Conservation (phyloP, 1,140 invertebrate species). For the Drosophila burlai region DNA sequence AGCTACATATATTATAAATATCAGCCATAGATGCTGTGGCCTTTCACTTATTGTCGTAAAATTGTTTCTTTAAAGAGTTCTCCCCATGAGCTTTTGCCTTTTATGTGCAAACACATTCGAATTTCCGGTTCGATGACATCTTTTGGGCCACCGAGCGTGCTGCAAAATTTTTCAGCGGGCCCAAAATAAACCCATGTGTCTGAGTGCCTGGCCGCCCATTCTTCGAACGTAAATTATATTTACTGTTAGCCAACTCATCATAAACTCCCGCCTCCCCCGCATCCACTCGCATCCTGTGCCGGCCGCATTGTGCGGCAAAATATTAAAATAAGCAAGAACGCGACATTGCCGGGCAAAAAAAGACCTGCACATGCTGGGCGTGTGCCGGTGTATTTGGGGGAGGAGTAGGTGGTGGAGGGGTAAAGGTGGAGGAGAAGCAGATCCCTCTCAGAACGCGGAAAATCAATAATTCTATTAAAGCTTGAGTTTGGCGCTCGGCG, state of each 20-base stretch:
- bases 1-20: no score
- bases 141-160: conserved; percentile 28
- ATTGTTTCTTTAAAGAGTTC: not conserved
- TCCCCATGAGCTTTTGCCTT: not conserved
- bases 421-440: conserved; percentile 16
- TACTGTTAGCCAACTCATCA: conserved; percentile 51
- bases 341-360: conserved; percentile 33
- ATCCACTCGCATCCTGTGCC: not conserved
- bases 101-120: conserved; percentile 11
- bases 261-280: conserved; percentile 3
- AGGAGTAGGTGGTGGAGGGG: not conserved
- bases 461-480: conserved; percentile 83
- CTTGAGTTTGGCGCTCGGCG: conserved; percentile 33
- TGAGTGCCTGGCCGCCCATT: conserved; percentile 33
- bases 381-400: not conserved
- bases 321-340: conserved; percentile 48
- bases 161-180: conserved; percentile 16
- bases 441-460: conserved; percentile 46
- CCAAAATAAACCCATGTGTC: conserved; percentile 46
- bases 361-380: conserved; percentile 35
- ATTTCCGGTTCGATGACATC: conserved; percentile 46
- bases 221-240: conserved; percentile 39
- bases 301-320: conserved; percentile 18
- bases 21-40: not conserved
- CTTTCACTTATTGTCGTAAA: not conserved